Evolutionary conservation across 2,888 invertebrate genomes (phyloP), one percentile per base, ranked within the genome.

Genomic region (Chrysodeixis includens): DNA sequence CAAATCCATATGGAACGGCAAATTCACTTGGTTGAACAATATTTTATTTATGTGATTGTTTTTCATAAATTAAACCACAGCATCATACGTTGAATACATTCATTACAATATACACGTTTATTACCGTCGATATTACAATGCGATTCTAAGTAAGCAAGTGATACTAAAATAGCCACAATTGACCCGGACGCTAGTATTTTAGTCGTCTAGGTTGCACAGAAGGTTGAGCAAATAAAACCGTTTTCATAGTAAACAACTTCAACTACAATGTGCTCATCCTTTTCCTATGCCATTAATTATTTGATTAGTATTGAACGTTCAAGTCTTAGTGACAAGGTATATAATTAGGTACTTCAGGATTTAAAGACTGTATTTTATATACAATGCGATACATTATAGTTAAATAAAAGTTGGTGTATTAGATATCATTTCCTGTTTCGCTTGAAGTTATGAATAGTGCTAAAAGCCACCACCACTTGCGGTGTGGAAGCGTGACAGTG

Each of bases 171-270:
- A 0, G 18, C 46, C 10, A 49, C 46, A 49, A 20, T 2, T 8
- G 20, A 20, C 18, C 46, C 46, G 46, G 46, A 49, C 9, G 46
- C 20, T 18, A 10, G 20, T 9, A 49, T 49, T 49, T 49, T 49
- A 49, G 46, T 20, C 46, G n/a, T 49, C 46, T 49, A 49, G 46
- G 46, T 49, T 49, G 10, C 16, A 9, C 0, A 20, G 46, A 18
- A 49, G 46, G 46, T 49, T 49, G 16, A 49, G 16, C 10, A 49
- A 20, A 49, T 49, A 49, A 49, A 10, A 49, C 20, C 18, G 46
- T 49, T 49, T 49, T 49, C 18, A 49, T 49, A 3, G 46, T 49
- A 49, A 49, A 49, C 46, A 49, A 20, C 46, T 20, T 16, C 44
- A 44, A 44, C 35, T n/a, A 20, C 20, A 18, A 10, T 18, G 7